Conservation (phyloP, 2,113 vertebrate species). For the Neolamprologus longior region DNA sequence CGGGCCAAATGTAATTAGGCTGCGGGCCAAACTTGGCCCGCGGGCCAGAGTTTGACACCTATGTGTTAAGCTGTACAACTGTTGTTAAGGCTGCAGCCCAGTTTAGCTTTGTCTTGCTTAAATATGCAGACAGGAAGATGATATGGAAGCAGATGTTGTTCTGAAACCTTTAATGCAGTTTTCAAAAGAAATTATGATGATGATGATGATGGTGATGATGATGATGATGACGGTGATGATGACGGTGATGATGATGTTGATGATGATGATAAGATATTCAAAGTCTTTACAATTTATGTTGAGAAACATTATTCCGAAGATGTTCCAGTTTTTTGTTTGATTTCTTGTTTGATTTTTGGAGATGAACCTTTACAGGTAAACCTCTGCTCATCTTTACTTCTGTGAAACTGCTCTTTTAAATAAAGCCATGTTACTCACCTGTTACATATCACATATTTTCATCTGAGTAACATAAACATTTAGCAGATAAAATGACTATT, state of each 20-base stretch:
- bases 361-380: not conserved
- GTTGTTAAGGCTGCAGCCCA: not conserved
- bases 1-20: no score
- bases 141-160: not conserved
- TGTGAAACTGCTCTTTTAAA: not conserved
- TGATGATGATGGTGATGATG: not conserved
- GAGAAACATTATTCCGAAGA: not conserved
- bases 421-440: not conserved
- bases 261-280: not conserved
- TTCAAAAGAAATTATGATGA: accelerated
- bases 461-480: not conserved
- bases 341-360: not conserved
- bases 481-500: not conserved
- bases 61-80: not conserved
- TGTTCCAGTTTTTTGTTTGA: not conserved
- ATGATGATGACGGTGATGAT: not conserved
- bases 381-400: not conserved
- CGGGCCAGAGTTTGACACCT: no score
- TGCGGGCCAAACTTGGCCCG: no score
- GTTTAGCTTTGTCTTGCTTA: not conserved
- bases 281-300: not conserved
- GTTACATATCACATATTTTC: not conserved
- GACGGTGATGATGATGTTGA: not conserved
- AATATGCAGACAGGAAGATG: not conserved
- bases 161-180: not conserved